Evolutionary conservation across 2,888 invertebrate species (phyloP).

Genomic region (Aphidoletes aphidimyza): DNA sequence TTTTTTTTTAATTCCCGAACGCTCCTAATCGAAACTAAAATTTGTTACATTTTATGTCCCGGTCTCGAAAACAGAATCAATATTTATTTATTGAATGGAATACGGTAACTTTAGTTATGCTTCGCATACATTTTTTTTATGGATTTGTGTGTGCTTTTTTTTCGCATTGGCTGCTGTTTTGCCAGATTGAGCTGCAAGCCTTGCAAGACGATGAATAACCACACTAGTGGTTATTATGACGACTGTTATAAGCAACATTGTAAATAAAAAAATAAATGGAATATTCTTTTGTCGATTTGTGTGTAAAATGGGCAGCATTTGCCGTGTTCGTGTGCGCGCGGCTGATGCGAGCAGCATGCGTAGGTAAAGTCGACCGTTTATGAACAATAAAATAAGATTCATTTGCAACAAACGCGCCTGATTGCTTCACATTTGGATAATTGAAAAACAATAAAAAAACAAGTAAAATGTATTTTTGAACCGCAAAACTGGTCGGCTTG

Average conservation of each 20-base stretch:
- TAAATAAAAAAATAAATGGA: background rate
- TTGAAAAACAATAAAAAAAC: constrained; percentile 43
- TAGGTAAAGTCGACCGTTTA: constrained; percentile 41
- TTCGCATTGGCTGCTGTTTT: background rate
- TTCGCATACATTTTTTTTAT: background rate
- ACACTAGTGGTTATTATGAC: constrained; percentile 21
- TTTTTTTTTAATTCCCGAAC: background rate
- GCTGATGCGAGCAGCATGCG: background rate
- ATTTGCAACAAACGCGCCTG: background rate
- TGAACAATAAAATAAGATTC: constrained; percentile 49
- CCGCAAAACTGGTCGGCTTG: background rate
- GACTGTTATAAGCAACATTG: constrained; percentile 46
- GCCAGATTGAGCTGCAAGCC: background rate
- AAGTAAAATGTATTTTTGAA: background rate
- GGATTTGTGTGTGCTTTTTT: background rate
- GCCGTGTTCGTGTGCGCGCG: background rate
- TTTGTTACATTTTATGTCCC: background rate
- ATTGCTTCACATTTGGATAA: constrained; percentile 35
- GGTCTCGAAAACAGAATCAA: background rate
- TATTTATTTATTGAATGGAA: constrained; percentile 21
- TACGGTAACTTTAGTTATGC: background rate
- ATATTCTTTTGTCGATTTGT: background rate
- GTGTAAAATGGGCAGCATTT: background rate
- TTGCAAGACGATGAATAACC: background rate
- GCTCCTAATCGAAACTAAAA: background rate